Percentiles rank a stretch among this genome's conserved stretches.
Evolutionary conservation across 2,888 invertebrate species (phyloP).

Genomic region (Dicranocentrus wangi): DNA sequence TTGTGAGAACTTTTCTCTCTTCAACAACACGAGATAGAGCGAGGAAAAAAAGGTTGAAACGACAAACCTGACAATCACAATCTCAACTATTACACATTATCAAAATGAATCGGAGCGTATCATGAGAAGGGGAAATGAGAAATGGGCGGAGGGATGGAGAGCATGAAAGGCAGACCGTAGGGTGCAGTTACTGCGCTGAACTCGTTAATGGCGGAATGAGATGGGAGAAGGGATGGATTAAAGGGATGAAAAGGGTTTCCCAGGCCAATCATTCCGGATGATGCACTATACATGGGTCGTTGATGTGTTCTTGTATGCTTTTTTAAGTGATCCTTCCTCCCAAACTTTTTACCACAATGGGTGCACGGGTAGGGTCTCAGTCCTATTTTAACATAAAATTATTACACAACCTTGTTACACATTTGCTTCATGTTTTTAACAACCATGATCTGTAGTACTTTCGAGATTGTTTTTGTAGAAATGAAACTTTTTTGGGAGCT

Average conservation of each 20-base stretch:
- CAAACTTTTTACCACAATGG: conserved; percentile 93
- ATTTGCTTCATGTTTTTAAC: background rate
- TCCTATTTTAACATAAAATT: conserved; percentile 74
- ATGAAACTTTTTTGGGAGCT: too few species aligned
- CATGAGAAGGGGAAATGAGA: conserved; percentile 66
- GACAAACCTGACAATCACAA: conserved; percentile 13
- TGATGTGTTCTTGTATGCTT: conserved; percentile 92
- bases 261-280: conserved; percentile 71
- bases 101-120: conserved; percentile 57
- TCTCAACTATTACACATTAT: conserved; percentile 30
- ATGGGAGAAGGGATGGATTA: conserved; percentile 71
- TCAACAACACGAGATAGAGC: background rate
- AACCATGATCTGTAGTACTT: too few species aligned
- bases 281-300: conserved; percentile 68
- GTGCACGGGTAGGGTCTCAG: conserved; percentile 89
- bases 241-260: conserved; percentile 72
- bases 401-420: background rate
- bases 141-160: conserved; percentile 68
- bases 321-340: conserved; percentile 93
- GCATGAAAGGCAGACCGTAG: conserved; percentile 68
- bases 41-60: background rate
- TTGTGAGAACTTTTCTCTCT: too few species aligned
- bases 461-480: too few species aligned
- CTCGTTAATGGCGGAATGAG: conserved; percentile 65
- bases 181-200: conserved; percentile 62